A percentile compares a stretch with the other conserved stretches of the same genome.
These are phyloP conservation scores for Microtus obscurus DNA, from an alignment of 2,797 vertebrate species.

Conservation along the genomic window DNA sequence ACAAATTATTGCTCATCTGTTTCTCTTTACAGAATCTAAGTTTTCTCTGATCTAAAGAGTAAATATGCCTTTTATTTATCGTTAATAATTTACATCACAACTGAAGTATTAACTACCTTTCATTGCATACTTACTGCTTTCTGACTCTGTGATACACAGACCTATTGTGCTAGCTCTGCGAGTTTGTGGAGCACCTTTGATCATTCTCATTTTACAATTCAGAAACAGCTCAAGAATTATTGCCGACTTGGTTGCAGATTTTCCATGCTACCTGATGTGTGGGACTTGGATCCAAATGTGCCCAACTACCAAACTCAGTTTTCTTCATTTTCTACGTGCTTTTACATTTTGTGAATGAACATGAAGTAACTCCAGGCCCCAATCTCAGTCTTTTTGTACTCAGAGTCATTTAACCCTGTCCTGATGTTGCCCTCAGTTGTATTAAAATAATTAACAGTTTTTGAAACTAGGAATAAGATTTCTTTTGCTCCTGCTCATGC, in stretches of 20 bases:
- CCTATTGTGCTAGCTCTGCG: background rate
- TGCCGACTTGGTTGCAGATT: background rate
- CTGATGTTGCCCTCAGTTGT: background rate
- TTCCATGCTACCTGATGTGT: background rate
- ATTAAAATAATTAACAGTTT: background rate
- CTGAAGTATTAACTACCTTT: background rate
- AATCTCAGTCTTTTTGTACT: background rate
- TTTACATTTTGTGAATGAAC: background rate
- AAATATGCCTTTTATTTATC: background rate
- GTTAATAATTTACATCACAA: background rate
- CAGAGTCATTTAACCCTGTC: background rate
- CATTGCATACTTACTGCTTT: background rate
- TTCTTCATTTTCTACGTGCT: background rate
- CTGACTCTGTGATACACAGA: background rate
- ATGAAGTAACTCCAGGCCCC: background rate
- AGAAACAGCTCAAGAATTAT: slow-evolving; percentile 9
- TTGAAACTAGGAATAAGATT: slow-evolving; percentile 20
- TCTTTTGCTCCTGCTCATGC: background rate
- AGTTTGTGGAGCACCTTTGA: background rate
- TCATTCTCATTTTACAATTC: background rate
- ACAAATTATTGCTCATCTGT: background rate
- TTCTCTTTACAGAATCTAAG: slow-evolving; percentile 2
- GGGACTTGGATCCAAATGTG: background rate
- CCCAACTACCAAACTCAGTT: background rate
- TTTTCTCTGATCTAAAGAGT: background rate